phyloP scores from a whole-genome alignment of 2,797 vertebrate species.

The Mus minutoides region DNA sequence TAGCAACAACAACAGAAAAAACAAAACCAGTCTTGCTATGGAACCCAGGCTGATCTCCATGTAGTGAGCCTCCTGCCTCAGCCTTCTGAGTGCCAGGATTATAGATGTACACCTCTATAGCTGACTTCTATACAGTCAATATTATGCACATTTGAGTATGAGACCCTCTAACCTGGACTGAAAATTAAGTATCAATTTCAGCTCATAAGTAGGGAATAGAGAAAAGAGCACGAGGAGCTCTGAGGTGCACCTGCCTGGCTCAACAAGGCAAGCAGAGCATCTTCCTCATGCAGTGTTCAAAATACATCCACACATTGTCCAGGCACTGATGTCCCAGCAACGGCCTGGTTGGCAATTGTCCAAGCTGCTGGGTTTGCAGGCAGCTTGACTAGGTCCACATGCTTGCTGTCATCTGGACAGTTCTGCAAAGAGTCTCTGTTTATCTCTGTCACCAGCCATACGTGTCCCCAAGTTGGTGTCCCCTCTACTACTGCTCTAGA shows the following conservation, averaged over 20 bases:
- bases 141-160: not conserved
- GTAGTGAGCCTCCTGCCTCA: not conserved
- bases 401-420: not conserved
- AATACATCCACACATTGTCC: not conserved
- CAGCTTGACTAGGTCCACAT: not conserved
- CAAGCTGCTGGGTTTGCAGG: not conserved
- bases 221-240: not conserved
- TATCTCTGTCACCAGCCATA: not conserved
- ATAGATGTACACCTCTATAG: not conserved
- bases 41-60: not conserved
- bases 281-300: not conserved
- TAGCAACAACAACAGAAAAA: not conserved
- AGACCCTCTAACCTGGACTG: not conserved
- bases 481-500: not conserved
- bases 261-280: not conserved
- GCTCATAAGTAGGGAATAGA: accelerated
- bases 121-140: not conserved
- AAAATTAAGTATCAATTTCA: not conserved
- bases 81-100: not conserved
- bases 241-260: not conserved
- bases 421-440: not conserved
- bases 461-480: not conserved
- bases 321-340: too few relatives aligned
- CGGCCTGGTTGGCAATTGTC: not conserved
- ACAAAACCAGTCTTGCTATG: not conserved